Evolutionary conservation across 92 coral and sea anemone species (phyloP), one percentile per base, ranked within the genome.

Genomic region (Umimayanthus chanpuru): DNA sequence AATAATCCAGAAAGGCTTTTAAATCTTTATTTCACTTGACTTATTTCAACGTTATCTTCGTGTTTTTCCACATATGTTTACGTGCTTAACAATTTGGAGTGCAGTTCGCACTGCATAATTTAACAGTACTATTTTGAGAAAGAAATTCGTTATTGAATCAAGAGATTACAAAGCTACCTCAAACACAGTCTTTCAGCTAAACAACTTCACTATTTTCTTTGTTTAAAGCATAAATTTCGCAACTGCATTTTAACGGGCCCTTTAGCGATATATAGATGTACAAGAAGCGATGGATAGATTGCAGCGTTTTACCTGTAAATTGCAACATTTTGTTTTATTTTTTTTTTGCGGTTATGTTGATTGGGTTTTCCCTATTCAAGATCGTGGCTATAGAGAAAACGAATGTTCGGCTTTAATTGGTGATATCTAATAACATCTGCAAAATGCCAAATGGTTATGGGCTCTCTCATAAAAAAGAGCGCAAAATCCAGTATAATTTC

Each of bases 301-400:
- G 21, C 26, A 21, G 68, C 4, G 15, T 6, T 61, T 20, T 83
- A 39, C 41, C 67, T 72, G 78, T 83, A 68, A 25, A 15, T 18
- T 65, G 56, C 71, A 70, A 81, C 29, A 32, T 44, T 78, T 77
- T 78, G 38, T 43, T 83, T 83, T 68, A 28, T 15, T 68, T 5
- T n/a, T 82, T 66, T 66, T 16, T 83, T 67, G 77, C 25, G 87
- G 73, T 83, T 18, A 21, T 29, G 43, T 83, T 41, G 77, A 83
- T 43, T 68, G 39, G 39, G 41, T 83, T 67, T 70, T 70, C 5
- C 58, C 64, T 28, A 56, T 65, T 81, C 29, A 40, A 9, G 72
- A 81, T 66, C 6, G 49, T 32, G 28, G 41, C 58, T 75, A 36
- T 25, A 40, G 11, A 43, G 18, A 43, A 75, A 38, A 75, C 21